These are phyloP conservation scores for Spisula subtruncata DNA, from an alignment of 2,888 invertebrate genomes.

Conservation along the genomic window DNA sequence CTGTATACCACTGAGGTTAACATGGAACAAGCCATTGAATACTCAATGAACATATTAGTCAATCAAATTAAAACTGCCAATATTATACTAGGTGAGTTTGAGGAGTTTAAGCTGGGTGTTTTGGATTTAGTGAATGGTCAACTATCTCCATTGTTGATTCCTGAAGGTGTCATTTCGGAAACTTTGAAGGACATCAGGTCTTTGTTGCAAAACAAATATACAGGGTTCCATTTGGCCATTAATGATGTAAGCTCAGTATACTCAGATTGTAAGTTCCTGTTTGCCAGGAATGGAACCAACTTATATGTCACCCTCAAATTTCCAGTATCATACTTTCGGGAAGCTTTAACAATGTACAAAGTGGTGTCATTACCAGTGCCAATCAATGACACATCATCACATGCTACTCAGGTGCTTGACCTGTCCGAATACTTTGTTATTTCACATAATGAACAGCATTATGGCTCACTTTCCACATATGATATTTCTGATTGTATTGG, in stretches of 20 bases:
- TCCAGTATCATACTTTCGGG: constrained; percentile 48
- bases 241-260: too few relatives aligned
- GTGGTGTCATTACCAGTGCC: too few relatives aligned
- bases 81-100: constrained; percentile 38
- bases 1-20: constrained; percentile 37
- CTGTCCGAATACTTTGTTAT: too few relatives aligned
- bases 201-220: constrained; percentile 4
- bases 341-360: constrained; percentile 57
- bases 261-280: too few relatives aligned
- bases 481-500: constrained; percentile 64
- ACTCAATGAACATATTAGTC: constrained; percentile 55
- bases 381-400: too few relatives aligned
- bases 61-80: constrained; percentile 32
- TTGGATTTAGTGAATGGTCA: constrained; percentile 48
- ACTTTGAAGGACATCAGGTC: too few relatives aligned
- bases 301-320: too few relatives aligned
- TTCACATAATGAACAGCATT: constrained; percentile 54
- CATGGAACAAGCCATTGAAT: too few relatives aligned
- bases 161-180: too few relatives aligned
- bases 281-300: too few relatives aligned
- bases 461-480: constrained; percentile 64
- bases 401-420: too few relatives aligned
- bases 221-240: too few relatives aligned
- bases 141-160: constrained; percentile 51
- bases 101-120: constrained; percentile 42